Base-by-base conservation (phyloP, 2,888 invertebrate species). In the Drosophila suboccidentalis region DNA sequence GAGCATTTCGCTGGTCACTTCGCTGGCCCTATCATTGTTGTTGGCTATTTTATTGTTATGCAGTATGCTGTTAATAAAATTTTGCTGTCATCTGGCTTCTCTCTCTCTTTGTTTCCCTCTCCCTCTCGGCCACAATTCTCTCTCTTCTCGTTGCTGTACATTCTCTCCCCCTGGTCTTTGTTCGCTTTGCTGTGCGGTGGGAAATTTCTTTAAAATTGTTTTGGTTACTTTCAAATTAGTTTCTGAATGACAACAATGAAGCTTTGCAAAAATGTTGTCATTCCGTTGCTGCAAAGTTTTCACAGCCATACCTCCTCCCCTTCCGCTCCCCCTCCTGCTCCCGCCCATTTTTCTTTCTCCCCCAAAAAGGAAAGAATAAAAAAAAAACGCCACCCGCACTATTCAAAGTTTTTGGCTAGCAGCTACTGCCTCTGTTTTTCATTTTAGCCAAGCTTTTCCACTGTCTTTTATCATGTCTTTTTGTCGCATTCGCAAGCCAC, bases 201-300 rank as follows among this genome's bases (percentile, higher is more conserved):
- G 66, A 84, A 90, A 90, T 89, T 84, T 90, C 88, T 91, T 90
- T 78, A 86, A 82, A 91, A 90, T 88, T 89, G 83, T 90, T 87
- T 89, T 91, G 90, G 85, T 91, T 90, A 82, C 89, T 91, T 91
- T 82, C 79, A 88, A 90, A 90, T 90, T 90, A 89, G 88, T 90
- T 91, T 87, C 78, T 85, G 78, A 85, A 83, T 81, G 82, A 86
- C 80, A 89, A 87, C 84, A 89, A 89, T 87, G 85, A 84, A 89
- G 82, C 84, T 85, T 86, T 87, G 80, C 81, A 80, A 83, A 90
- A 91, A 90, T 90, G 81, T 90, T 91, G 90, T 90, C 89, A 90
- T 91, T 90, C 86, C 89, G 85, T 76, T 87, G 82, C 80, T 80
- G 73, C 71, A 89, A 87, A 87, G 75, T 89, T 87, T 88, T 87